These are phyloP conservation scores for Nemoura dubitans DNA, from an alignment of 2,888 invertebrate genomes.

Conservation along the genomic window DNA sequence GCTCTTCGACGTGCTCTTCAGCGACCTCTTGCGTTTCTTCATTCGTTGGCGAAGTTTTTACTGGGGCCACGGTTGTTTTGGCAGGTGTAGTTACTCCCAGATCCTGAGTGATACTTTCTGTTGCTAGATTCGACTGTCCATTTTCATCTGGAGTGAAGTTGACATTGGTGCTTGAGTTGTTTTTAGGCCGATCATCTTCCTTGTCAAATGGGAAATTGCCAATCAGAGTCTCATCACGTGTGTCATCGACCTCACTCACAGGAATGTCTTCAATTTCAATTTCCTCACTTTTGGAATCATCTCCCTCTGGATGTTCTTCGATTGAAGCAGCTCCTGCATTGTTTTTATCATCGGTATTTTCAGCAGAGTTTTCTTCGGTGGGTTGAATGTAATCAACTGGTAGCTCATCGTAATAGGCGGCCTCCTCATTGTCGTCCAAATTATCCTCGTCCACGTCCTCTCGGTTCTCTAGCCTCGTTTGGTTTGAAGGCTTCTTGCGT, in stretches of 20 bases:
- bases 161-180: neutral
- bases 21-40: neutral
- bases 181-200: neutral
- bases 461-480: conserved; percentile 38
- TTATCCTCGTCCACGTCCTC: conserved; percentile 46
- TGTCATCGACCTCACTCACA: neutral
- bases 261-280: neutral
- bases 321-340: neutral
- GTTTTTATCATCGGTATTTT: neutral
- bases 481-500: conserved; percentile 40
- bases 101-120: neutral
- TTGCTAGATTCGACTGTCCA: neutral
- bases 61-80: no score
- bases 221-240: neutral
- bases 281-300: neutral
- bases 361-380: neutral
- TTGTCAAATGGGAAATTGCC: neutral
- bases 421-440: neutral
- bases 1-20: neutral
- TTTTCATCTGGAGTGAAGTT: neutral
- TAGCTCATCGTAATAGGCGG: conserved; percentile 26
- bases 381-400: conserved; percentile 30
- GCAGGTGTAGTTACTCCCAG: neutral
- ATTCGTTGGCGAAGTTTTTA: neutral
- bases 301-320: neutral